Conservation (phyloP, 2,113 vertebrate genomes). For the Paracanthobrama guichenoti region DNA sequence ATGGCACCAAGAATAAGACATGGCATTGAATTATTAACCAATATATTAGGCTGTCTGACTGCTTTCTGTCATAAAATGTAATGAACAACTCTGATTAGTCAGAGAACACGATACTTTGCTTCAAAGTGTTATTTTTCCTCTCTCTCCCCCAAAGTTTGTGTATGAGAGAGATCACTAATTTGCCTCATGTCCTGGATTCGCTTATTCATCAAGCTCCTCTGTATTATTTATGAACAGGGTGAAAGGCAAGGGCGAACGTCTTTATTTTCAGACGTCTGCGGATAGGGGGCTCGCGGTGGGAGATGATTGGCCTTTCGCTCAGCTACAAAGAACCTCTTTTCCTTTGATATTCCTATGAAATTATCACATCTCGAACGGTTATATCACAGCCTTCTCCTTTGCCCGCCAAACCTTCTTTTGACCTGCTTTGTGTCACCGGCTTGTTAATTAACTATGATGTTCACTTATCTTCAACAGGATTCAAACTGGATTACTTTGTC, state of each 20-base stretch:
- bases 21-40: conserved; percentile 44
- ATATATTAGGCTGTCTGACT: background rate
- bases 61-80: conserved; percentile 28
- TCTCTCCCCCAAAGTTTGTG: background rate
- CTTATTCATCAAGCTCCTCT: conserved; percentile 36
- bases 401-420: conserved; percentile 6
- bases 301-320: conserved; percentile 30
- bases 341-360: conserved; percentile 40
- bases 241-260: conserved; percentile 51
- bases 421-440: conserved; percentile 21
- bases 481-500: conserved; percentile 51
- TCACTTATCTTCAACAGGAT: conserved; percentile 23
- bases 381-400: conserved; percentile 11
- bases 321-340: conserved; percentile 32
- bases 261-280: conserved; percentile 57
- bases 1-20: conserved; percentile 33
- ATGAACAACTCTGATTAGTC: conserved; percentile 45
- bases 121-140: conserved; percentile 23
- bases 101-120: conserved; percentile 33
- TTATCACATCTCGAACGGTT: conserved; percentile 13
- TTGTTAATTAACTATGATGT: conserved; percentile 32
- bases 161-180: conserved; percentile 34
- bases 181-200: conserved; percentile 46
- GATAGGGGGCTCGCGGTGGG: conserved; percentile 33
- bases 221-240: conserved; percentile 59